A percentile compares a stretch with the other conserved stretches of the same genome.
These are phyloP conservation scores for Carassius carassius DNA, from an alignment of 2,113 vertebrate species.

Conservation along the genomic window DNA sequence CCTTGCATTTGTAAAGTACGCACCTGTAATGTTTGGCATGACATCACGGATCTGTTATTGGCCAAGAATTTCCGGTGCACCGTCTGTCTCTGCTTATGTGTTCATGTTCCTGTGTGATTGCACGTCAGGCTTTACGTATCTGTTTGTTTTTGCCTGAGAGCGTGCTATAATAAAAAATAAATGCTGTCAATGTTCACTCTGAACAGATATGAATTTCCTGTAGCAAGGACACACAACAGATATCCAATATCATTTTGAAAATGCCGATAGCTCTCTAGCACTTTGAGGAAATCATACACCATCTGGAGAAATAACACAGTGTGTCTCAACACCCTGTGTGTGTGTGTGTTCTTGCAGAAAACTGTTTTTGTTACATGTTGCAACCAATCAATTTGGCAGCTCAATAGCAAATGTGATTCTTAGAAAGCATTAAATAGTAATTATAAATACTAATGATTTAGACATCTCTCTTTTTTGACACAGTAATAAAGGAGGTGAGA, in stretches of 20 bases:
- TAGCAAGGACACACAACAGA: constrained; percentile 11
- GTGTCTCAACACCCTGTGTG: not conserved
- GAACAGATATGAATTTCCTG: not conserved
- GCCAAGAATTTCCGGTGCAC: not conserved
- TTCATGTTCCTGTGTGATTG: constrained; percentile 38
- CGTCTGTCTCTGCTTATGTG: constrained; percentile 28
- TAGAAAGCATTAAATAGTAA: constrained; percentile 1
- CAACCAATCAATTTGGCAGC: constrained; percentile 19
- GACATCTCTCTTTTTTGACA: constrained; percentile 21
- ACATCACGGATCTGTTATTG: constrained; percentile 37
- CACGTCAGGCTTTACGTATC: constrained; percentile 30
- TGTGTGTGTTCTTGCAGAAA: constrained; percentile 6
- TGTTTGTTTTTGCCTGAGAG: constrained; percentile 6
- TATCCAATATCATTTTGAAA: not conserved
- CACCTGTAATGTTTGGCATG: constrained; percentile 38
- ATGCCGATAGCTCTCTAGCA: not conserved
- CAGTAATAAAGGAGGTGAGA: constrained; percentile 9
- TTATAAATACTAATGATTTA: constrained; percentile 7
- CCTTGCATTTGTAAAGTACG: constrained; percentile 37
- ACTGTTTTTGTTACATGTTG: constrained; percentile 14
- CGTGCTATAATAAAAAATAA: not conserved
- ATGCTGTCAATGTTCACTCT: not conserved
- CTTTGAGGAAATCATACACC: constrained; percentile 16
- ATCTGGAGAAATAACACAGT: constrained; percentile 23
- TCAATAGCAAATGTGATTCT: not conserved